Evolutionary conservation across 1,140 invertebrate genomes (phyloP).

Genomic region (Drosophila prosaltans): DNA sequence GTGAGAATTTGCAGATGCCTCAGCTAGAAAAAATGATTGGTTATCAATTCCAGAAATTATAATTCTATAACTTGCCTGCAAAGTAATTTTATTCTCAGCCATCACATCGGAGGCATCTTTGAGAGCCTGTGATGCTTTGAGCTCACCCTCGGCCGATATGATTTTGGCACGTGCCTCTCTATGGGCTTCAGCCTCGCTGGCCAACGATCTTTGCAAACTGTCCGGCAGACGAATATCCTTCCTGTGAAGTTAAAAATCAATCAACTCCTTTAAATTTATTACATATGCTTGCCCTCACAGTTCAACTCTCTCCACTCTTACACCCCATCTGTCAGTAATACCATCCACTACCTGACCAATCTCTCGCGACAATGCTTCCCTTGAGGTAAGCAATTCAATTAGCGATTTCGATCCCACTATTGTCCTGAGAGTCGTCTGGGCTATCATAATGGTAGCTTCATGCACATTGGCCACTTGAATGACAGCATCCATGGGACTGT

Average conservation of each 20-base stretch:
- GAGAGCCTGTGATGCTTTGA: constrained; percentile 93
- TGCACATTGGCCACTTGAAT: constrained; percentile 92
- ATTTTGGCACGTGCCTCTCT: constrained; percentile 89
- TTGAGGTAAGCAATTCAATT: constrained; percentile 86
- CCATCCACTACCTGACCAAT: constrained; percentile 57
- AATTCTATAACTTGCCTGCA: constrained; percentile 86
- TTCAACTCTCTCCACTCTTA: constrained; percentile 97
- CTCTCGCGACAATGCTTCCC: constrained; percentile 51
- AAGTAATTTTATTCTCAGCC: constrained; percentile 92
- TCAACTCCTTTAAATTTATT: not conserved
- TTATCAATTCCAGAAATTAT: not conserved
- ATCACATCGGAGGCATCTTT: constrained; percentile 97
- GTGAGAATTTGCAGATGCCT: constrained; percentile 90
- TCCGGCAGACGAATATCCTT: constrained; percentile 94
- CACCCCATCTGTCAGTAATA: constrained; percentile 90
- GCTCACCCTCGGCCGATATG: constrained; percentile 92
- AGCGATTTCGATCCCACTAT: constrained; percentile 89
- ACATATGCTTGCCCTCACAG: constrained; percentile 86
- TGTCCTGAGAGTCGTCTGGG: constrained; percentile 86
- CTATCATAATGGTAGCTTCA: constrained; percentile 87
- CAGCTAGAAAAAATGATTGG: constrained; percentile 36
- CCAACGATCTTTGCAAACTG: constrained; percentile 92
- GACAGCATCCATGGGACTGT: constrained; percentile 91
- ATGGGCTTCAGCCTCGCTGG: constrained; percentile 92
- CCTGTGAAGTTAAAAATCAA: constrained; percentile 83